phyloP scores from a whole-genome alignment of 2,888 invertebrate genomes.

The Caradrina clavipalpis region DNA sequence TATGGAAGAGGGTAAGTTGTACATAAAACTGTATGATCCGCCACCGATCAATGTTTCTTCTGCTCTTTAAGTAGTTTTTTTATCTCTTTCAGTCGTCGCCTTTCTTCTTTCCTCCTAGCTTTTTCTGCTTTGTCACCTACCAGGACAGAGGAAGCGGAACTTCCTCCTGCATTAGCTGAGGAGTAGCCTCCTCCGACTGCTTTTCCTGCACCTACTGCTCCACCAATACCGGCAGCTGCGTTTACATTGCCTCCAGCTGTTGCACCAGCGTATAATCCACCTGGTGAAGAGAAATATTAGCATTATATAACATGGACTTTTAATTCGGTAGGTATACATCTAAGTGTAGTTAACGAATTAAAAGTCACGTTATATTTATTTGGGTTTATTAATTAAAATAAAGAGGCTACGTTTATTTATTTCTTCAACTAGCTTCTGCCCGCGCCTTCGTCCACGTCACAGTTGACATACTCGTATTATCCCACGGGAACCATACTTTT shows the following conservation, averaged over 20 bases:
- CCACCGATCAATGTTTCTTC: slow-evolving; percentile 51
- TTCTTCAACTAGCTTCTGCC: too few relatives aligned
- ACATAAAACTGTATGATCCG: slow-evolving; percentile 8
- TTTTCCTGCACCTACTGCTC: slow-evolving; percentile 80
- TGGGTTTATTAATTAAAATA: too few relatives aligned
- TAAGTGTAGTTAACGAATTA: too few relatives aligned
- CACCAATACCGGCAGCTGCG: slow-evolving; percentile 89
- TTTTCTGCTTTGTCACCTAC: slow-evolving; percentile 79
- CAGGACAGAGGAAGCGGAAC: slow-evolving; percentile 77
- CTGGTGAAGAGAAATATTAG: slow-evolving; percentile 65
- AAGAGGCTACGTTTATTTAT: too few relatives aligned
- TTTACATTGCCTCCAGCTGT: slow-evolving; percentile 90
- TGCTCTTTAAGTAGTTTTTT: slow-evolving; percentile 62
- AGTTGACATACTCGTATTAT: too few relatives aligned
- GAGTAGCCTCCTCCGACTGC: slow-evolving; percentile 84
- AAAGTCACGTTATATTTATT: too few relatives aligned
- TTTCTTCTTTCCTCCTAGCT: slow-evolving; percentile 77
- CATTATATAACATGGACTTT: too few relatives aligned
- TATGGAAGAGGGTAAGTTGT: slow-evolving; percentile 32
- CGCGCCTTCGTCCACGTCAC: too few relatives aligned
- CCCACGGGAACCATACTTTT: too few relatives aligned
- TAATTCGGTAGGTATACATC: too few relatives aligned
- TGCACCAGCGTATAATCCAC: slow-evolving; percentile 91
- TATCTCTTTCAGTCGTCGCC: slow-evolving; percentile 68
- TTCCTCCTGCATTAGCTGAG: slow-evolving; percentile 81